phyloP scores from a whole-genome alignment of 2,113 vertebrate species.

The Esox niger region DNA sequence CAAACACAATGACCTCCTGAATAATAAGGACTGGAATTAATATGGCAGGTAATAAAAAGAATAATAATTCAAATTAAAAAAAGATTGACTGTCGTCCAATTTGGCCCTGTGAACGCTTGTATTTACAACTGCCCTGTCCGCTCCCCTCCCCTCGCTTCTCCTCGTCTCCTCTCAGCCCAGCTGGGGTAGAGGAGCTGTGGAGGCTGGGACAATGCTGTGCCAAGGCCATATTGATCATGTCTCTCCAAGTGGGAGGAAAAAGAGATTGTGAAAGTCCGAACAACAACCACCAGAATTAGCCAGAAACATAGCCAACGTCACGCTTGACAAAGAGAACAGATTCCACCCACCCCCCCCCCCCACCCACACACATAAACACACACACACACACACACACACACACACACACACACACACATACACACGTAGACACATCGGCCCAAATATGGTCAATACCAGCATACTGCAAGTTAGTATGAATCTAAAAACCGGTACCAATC shows the following conservation, averaged over 20 bases:
- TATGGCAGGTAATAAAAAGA: constrained; percentile 44
- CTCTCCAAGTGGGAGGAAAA: constrained; percentile 39
- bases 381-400: no score
- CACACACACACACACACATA: no score
- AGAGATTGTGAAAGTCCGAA: constrained; percentile 31
- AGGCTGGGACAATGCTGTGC: constrained; percentile 18
- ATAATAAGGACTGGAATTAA: constrained; percentile 65
- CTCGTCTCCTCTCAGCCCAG: constrained; percentile 29
- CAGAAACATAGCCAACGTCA: constrained; percentile 22
- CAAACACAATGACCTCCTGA: constrained; percentile 51
- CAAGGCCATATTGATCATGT: constrained; percentile 65
- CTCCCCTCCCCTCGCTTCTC: constrained; percentile 17
- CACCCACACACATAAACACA: no score
- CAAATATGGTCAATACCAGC: constrained; percentile 11
- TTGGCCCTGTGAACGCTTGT: constrained; percentile 46
- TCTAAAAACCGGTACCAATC: no score
- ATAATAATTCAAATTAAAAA: constrained; percentile 22
- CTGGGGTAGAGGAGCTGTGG: constrained; percentile 30
- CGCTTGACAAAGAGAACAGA: neutral
- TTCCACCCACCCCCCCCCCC: no score
- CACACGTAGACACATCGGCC: constrained; percentile 17
- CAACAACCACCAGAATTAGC: constrained; percentile 40
- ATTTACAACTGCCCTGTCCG: constrained; percentile 34
- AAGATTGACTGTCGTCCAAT: constrained; percentile 53
- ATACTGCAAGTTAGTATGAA: no score